phyloP scores from a whole-genome alignment of 1,140 invertebrate species.

The Drosophila nasuta region DNA sequence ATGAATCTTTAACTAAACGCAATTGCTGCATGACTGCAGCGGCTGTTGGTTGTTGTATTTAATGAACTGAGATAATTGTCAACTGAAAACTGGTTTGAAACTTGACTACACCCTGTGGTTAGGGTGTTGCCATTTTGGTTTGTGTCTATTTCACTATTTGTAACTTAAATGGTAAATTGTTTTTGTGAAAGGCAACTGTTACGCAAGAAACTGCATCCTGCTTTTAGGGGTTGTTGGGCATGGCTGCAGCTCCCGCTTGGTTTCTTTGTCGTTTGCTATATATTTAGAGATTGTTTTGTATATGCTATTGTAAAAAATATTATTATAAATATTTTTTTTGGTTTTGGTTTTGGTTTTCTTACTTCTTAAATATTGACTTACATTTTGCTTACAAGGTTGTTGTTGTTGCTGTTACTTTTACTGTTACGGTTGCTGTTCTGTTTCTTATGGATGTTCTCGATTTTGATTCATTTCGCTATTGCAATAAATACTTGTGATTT shows the following conservation, averaged over 20 bases:
- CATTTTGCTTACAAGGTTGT: conserved; percentile 71
- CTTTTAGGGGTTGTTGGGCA: conserved; percentile 13
- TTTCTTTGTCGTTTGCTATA: conserved; percentile 79
- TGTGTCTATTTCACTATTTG: conserved; percentile 81
- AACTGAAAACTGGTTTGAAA: conserved; percentile 77
- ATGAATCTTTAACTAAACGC: conserved; percentile 70
- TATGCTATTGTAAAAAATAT: conserved; percentile 84
- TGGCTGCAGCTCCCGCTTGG: conserved; percentile 60
- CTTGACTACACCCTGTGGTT: conserved; percentile 43
- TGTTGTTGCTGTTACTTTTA: conserved; percentile 51
- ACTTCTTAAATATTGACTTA: conserved; percentile 67
- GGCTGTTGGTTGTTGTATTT: conserved; percentile 60
- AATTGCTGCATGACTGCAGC: conserved; percentile 14
- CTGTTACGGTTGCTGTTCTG: conserved; percentile 25
- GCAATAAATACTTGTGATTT: conserved; percentile 64
- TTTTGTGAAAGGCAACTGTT: conserved; percentile 83
- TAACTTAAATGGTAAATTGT: conserved; percentile 84
- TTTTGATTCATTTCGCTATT: conserved; percentile 76
- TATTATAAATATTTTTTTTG: conserved; percentile 74
- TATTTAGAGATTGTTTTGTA: conserved; percentile 69
- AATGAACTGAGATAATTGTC: conserved; percentile 61
- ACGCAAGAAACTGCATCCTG: conserved; percentile 58
- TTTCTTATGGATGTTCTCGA: conserved; percentile 62
- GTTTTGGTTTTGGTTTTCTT: conserved; percentile 66
- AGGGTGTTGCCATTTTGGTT: conserved; percentile 59